phyloP scores from a whole-genome alignment of 1,140 invertebrate genomes.

The Drosophila bipectinata region DNA sequence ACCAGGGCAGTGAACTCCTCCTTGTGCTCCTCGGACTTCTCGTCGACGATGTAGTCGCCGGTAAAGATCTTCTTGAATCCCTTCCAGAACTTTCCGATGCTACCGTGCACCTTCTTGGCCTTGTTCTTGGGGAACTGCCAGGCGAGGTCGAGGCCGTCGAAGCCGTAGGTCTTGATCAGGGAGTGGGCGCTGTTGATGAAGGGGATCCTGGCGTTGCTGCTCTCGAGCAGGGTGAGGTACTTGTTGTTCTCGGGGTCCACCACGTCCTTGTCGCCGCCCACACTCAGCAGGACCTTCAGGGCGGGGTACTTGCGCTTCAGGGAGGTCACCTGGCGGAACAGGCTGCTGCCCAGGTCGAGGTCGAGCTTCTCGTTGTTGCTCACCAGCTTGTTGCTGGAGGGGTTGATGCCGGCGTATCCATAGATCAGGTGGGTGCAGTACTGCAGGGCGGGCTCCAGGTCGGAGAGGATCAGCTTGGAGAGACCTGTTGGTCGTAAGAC shows the following conservation, averaged over 20 bases:
- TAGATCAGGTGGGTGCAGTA: constrained; percentile 95
- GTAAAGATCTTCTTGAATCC: constrained; percentile 90
- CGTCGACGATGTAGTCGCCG: constrained; percentile 88
- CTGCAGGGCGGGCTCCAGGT: constrained; percentile 89
- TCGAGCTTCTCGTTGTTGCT: constrained; percentile 89
- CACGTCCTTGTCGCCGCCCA: constrained; percentile 89
- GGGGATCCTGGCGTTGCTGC: constrained; percentile 88
- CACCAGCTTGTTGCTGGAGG: constrained; percentile 88
- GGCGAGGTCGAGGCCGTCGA: constrained; percentile 93
- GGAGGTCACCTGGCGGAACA: constrained; percentile 88
- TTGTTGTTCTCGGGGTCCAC: constrained; percentile 84
- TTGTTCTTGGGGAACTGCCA: constrained; percentile 93
- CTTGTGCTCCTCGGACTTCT: constrained; percentile 90
- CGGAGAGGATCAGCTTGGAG: constrained; percentile 90
- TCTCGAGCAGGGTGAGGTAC: constrained; percentile 86
- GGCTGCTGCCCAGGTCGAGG: constrained; percentile 88
- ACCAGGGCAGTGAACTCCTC: constrained; percentile 90
- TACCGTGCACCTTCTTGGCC: constrained; percentile 89
- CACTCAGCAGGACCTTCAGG: constrained; percentile 90
- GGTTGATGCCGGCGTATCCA: constrained; percentile 92
- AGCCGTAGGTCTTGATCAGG: constrained; percentile 90
- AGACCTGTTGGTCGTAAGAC: constrained; percentile 86
- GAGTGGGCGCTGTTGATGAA: constrained; percentile 90
- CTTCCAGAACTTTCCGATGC: constrained; percentile 89
- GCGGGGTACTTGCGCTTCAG: constrained; percentile 89